These are phyloP conservation scores for Tenthredo amoena DNA, from an alignment of 2,888 invertebrate genomes.

Conservation along the genomic window DNA sequence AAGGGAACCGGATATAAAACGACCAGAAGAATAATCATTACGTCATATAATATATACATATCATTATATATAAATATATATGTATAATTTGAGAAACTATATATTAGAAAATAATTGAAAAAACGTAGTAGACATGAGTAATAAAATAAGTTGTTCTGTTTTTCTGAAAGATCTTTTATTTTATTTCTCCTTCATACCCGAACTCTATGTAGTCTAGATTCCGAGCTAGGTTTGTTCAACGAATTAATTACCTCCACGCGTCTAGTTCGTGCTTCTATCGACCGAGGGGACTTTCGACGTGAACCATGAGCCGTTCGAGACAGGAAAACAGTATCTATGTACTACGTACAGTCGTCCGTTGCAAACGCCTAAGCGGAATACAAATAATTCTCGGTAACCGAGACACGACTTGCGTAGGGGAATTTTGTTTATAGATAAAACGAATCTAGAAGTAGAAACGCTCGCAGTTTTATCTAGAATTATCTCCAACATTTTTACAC, in stretches of 20 bases:
- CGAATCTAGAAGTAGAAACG: background rate
- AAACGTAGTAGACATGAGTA: background rate
- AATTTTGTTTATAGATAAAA: background rate
- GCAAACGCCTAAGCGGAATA: slow-evolving; percentile 14
- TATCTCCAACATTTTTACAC: background rate
- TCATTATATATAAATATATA: background rate
- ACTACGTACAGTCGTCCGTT: background rate
- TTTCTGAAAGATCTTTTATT: background rate
- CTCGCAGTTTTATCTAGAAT: background rate
- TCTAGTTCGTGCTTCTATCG: slow-evolving; percentile 38
- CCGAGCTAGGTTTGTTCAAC: background rate
- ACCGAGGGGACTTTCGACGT: slow-evolving; percentile 35
- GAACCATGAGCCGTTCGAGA: background rate
- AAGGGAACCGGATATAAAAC: background rate
- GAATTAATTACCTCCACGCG: slow-evolving; percentile 45
- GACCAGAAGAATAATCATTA: background rate
- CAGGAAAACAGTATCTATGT: slow-evolving; percentile 18
- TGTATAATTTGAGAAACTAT: background rate
- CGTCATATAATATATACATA: background rate
- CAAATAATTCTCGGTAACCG: slow-evolving; percentile 17
- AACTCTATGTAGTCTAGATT: background rate
- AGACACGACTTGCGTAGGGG: background rate
- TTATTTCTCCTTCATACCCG: background rate
- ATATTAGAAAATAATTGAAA: background rate
- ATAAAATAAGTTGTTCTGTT: background rate